A percentile compares a stretch with the other conserved stretches of the same genome.
These are phyloP conservation scores for Malachius bipustulatus DNA, from an alignment of 2,888 invertebrate genomes.

Conservation along the genomic window DNA sequence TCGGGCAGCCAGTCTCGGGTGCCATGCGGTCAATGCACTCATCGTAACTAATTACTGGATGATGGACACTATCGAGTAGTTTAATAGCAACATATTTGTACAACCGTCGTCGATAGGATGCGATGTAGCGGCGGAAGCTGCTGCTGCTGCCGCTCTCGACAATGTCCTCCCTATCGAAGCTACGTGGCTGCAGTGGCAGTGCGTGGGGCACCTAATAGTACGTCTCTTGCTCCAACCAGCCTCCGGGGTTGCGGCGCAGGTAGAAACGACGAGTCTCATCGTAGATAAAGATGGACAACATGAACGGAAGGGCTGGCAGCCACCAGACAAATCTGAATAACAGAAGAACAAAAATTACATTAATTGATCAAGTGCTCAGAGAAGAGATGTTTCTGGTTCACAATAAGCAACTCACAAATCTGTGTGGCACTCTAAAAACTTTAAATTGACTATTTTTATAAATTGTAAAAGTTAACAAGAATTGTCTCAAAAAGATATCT, in stretches of 20 bases:
- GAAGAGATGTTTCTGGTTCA: too few species aligned
- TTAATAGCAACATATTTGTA: constrained; percentile 38
- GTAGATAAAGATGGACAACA: constrained; percentile 96
- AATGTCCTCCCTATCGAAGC: constrained; percentile 15
- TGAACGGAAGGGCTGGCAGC: constrained; percentile 97
- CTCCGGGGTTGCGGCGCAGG: constrained; percentile 94
- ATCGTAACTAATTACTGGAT: too few species aligned
- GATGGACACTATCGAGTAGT: too few species aligned
- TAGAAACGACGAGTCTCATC: constrained; percentile 97
- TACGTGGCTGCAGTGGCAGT: constrained; percentile 25
- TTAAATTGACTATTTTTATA: too few species aligned
- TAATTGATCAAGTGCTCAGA: too few species aligned
- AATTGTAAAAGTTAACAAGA: too few species aligned
- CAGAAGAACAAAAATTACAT: constrained; percentile 9
- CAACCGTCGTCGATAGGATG: constrained; percentile 34
- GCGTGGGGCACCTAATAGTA: constrained; percentile 65
- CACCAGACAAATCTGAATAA: constrained; percentile 89
- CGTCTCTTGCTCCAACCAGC: constrained; percentile 98
- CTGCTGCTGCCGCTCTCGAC: constrained; percentile 12
- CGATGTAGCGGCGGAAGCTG: constrained; percentile 20
- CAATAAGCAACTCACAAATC: too few species aligned
- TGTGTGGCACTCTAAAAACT: too few species aligned
- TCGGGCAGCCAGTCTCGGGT: too few species aligned
- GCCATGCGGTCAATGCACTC: too few species aligned
- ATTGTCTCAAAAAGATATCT: too few species aligned